Evolutionary conservation across 2,113 vertebrate species (phyloP), one percentile per base, ranked within the genome.

Genomic region (Phyllopteryx taeniolatus): DNA sequence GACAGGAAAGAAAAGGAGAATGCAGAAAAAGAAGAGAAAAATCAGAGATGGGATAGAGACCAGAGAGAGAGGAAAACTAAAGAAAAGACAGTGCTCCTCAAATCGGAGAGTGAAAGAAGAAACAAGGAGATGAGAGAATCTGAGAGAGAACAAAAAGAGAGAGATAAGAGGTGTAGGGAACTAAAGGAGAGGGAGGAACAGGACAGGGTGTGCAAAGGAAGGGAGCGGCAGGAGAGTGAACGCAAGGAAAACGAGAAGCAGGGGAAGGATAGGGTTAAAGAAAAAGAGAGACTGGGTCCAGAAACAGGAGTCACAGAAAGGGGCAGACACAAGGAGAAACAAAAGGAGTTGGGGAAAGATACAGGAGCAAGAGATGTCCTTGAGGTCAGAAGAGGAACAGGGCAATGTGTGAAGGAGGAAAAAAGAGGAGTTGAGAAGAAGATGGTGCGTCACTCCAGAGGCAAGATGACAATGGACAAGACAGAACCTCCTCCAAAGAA

Each of bases 401-500:
- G 59, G 27, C 85, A 80, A 31, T 43, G 73, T 8, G 8, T 44
- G 8, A 84, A 71, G 71, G 74, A 83, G 72, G 79, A 77, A 44
- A 84, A 76, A 49, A 78, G 71, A 76, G 49, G 47, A 82, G 68
- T 73, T 71, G 76, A 81, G n/a, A 73, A 76, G 74, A 79, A 72
- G 77, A 57, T 63, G 27, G 76, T 74, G 14, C 59, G 63, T 5
- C 56, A 67, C n/a, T 19, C 71, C 73, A 95, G 93, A 85, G 79
- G 90, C 81, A 85, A 76, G 57, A 71, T 70, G 0, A 22, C 87
- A 8, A 94, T 94, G 78, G 93, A 93, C 59, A 94, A 94, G 81
- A 93, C 93, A 0, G 93, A 94, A 72, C 94, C 94, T 0, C 94
- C 94, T 3, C 94, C 92, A 0, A 95, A 95, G 84, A 77, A 75